Evolutionary conservation across 64 coral and sea anemone genomes (phyloP), one percentile per base, ranked within the genome.

Genomic region (Pocillopora damicornis): DNA sequence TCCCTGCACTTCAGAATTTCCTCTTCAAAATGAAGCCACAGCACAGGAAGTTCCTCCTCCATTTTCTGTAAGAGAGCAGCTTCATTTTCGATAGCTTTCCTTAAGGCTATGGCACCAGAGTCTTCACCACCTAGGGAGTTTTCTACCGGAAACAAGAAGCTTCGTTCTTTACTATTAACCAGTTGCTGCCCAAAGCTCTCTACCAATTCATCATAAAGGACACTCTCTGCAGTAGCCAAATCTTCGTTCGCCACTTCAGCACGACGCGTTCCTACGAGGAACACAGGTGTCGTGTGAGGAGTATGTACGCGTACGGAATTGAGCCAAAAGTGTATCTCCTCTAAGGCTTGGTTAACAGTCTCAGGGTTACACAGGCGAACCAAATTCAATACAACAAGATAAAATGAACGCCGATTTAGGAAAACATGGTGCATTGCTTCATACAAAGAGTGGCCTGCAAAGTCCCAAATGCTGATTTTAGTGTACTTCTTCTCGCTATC

Each of bases 381-480:
- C 1, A 95, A 67, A 42, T 77, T 95, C 10, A 91, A 91, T 9
- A 95, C 93, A 10, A 95, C 75, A 1, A 95, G 63, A 83, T 89
- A 95, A 42, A 92, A 91, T 22, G 89, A 88, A 12, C 93, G 89
- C 15, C 78, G 67, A 80, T 95, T 92, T 22, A 95, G 61, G 60
- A 95, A 95, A 38, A 95, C 81, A 80, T 95, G 93, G 26, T 95
- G 93, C 93, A 95, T 95, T 16, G 93, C 79, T 88, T 95, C 68
- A 80, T 95, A 95, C 26, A 95, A 37, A 5, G 89, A 61, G 67
- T 95, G 93, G 1, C 93, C 93, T 20, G 93, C 93, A 86, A 95
- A 95, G 57, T 95, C 93, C 93, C 89, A 95, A 59, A 91, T 89
- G 60, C 86, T 88, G 56, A 95, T 88, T 63, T 89, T 95, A 0